Conservation (phyloP, 2,113 vertebrate genomes). For the Amphilophus citrinellus region DNA sequence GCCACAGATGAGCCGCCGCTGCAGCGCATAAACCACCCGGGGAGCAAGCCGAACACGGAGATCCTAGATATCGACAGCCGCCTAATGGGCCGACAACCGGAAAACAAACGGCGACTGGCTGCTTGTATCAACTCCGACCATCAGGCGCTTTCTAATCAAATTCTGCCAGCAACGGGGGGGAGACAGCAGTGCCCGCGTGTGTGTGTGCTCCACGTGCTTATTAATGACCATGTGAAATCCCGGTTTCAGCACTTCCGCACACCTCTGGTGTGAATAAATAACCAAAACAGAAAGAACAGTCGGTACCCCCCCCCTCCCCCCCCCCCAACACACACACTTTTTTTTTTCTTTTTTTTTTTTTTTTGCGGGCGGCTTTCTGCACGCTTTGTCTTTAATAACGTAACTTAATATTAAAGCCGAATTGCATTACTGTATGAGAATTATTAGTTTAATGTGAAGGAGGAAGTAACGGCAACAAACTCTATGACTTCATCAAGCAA, state of each 20-base stretch:
- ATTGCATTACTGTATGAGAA: background rate
- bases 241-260: conserved; percentile 54
- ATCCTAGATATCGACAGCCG: conserved; percentile 42
- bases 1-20: background rate
- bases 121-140: conserved; percentile 39
- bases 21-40: conserved; percentile 34
- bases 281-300: conserved; percentile 42
- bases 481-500: background rate
- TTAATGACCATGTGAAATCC: conserved; percentile 57
- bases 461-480: background rate
- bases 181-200: background rate
- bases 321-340: too few relatives aligned
- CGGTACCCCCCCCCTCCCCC: background rate
- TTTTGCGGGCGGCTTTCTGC: background rate
- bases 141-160: conserved; percentile 40
- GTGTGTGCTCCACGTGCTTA: conserved; percentile 8
- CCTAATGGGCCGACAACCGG: conserved; percentile 39
- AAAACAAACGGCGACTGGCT: conserved; percentile 49
- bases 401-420: background rate
- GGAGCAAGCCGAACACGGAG: background rate
- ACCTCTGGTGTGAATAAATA: conserved; percentile 58
- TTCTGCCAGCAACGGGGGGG: background rate
- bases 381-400: background rate
- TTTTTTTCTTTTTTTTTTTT: too few relatives aligned
- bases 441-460: background rate